Base-by-base conservation (phyloP, 2,888 invertebrate genomes). In the Muscina levida region DNA sequence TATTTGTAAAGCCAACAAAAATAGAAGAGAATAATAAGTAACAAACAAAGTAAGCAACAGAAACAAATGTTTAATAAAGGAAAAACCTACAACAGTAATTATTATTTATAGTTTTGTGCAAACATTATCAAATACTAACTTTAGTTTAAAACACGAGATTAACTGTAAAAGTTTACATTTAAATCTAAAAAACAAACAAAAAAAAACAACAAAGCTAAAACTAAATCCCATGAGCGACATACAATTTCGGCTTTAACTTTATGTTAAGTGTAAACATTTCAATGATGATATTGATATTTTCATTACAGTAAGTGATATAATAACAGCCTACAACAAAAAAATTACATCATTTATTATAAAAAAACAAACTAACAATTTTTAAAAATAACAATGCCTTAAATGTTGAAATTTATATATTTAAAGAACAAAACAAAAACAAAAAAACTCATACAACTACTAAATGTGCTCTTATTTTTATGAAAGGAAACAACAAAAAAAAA, bases 311-410 rank as follows among this genome's bases (percentile, higher is more conserved):
- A 74, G 77, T 79, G 77, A 83, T 84, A 83, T 82, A 68, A 44
- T 65, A 73, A 62, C 24, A 46, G 67, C 26, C 3, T 48, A 42
- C 31, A 62, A 66, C 48, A 77, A 74, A 77, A 74, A 76, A 75
- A 79, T 17, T 81, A 79, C 8, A 5, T 31, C 3, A 31, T 31
- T 70, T 48, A 79, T 48, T 74, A 59, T 85, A 85, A 84, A 84
- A 85, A 85, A 87, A 85, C 83, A 85, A 87, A 85, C 85, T 75
- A 79, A 71, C 56, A 82, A 72, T 62, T 39, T 19, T 13, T 39
- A 24, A 72, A 70, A 71, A 42, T 37, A 76, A 79, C 10, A 73
- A 77, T 78, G 66, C 75, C 68, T 82, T 77, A 72, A 74, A 79
- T 75, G 82, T 83, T 82, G 83, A 85, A 84, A 85, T 83, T 84